Base-by-base conservation (phyloP, 2,888 invertebrate genomes). In the Apodemia duryi region DNA sequence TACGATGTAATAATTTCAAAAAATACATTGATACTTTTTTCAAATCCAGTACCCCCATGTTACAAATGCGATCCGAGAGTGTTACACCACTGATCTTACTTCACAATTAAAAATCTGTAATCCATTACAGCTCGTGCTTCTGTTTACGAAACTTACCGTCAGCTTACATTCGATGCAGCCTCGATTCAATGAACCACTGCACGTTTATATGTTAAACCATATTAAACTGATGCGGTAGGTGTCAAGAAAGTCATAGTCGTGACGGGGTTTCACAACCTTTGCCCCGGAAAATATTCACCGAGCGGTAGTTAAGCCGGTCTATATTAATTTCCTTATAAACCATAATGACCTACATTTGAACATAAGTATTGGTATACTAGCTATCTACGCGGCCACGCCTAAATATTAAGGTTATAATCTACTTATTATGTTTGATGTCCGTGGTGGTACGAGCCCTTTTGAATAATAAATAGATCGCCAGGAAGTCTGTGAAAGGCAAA, bases 191-290 rank as follows among this genome's bases (percentile, higher is more conserved):
- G 70, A 71, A 66, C 68, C 68, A 68, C 69, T 69, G 71, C 71
- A 70, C 70, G 70, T 67, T 71, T 71, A 67, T 66, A 67, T 68
- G 69, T 65, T 70, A 69, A 70, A 70, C 71, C 64, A 69, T 66
- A 68, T 65, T 70, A 69, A 70, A 70, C 67, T 63, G 71, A 71
- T 69, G 70, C 67, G 65, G 63, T 63, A 67, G 63, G 72, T 73
- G 71, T 72, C 69, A 70, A 67, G 70, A 65, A 67, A 70, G 68
- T 68, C 66, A 67, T 65, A 66, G 66, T 70, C 73, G 71, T 73
- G 73, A 71, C 72, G 69, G 69, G 66, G 66, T 70, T 71, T 66
- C 68, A 54, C 69, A 70, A 73, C 72, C 72, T 73, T 67, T 72
- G 71, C 67, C 73, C 71, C 69, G 70, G 68, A 71, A 70, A 71